Evolutionary conservation across 2,888 invertebrate genomes (phyloP).

Genomic region (Petrolisthes cinctipes): DNA sequence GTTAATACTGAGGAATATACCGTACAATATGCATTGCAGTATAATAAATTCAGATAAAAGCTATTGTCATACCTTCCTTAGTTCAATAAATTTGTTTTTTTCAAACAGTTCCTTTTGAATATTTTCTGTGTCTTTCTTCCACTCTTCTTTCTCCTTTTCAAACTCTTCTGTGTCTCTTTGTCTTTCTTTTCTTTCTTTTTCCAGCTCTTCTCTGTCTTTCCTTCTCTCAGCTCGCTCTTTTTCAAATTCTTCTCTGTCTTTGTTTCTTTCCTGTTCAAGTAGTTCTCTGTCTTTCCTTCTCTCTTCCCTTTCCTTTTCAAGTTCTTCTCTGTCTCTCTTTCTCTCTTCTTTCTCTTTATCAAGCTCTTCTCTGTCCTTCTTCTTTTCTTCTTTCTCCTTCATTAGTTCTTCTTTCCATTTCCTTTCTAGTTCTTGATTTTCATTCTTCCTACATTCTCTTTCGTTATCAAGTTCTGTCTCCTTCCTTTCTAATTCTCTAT

Average conservation of each 20-base stretch:
- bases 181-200: background rate
- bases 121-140: background rate
- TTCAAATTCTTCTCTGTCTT: background rate
- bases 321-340: background rate
- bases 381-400: background rate
- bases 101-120: too few species aligned
- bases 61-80: too few species aligned
- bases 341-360: background rate
- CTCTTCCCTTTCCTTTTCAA: background rate
- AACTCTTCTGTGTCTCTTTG: background rate
- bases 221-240: background rate
- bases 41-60: too few species aligned
- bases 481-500: conserved; percentile 43
- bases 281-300: background rate
- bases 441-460: background rate
- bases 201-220: background rate
- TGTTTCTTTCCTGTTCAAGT: background rate
- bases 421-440: background rate
- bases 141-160: conserved; percentile 10
- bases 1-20: too few species aligned
- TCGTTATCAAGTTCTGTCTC: conserved; percentile 37
- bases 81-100: too few species aligned
- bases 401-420: background rate
- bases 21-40: too few species aligned
- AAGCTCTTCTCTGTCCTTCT: background rate